Conservation (phyloP, 2,113 vertebrate species). For the Cyphomyrus plagiostoma region DNA sequence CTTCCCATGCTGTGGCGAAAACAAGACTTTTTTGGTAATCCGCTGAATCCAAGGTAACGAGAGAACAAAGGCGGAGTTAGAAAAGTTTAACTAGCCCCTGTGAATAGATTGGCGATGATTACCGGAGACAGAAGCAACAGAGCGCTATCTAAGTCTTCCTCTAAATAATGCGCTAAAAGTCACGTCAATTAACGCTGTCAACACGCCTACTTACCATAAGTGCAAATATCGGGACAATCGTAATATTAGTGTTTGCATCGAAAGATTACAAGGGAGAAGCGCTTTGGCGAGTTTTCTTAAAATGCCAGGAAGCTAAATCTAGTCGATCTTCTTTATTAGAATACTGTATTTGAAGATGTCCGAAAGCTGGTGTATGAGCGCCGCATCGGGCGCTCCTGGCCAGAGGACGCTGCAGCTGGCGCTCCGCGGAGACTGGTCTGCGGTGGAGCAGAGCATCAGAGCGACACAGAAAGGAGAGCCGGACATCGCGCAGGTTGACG, state of each 20-base stretch:
- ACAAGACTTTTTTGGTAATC: constrained; percentile 20
- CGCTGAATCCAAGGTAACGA: constrained; percentile 44
- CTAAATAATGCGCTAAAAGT: constrained; percentile 27
- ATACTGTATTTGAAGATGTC: constrained; percentile 28
- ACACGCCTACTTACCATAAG: neutral
- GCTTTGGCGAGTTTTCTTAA: neutral
- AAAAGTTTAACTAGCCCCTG: constrained; percentile 30
- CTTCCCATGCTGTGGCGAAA: neutral
- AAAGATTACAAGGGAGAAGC: neutral
- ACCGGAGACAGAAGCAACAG: constrained; percentile 14
- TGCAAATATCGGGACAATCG: neutral
- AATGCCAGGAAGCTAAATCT: neutral
- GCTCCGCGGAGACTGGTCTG: constrained; percentile 36
- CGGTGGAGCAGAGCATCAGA: constrained; percentile 39
- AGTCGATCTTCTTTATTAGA: neutral
- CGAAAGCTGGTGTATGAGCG: constrained; percentile 27
- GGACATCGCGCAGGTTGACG: constrained; percentile 18
- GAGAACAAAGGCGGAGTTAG: constrained; percentile 42
- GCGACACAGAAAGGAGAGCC: constrained; percentile 37
- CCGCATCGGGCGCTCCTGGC: neutral
- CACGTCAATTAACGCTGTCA: neutral
- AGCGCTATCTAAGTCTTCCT: constrained; percentile 4
- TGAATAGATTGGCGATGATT: neutral
- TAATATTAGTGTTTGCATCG: neutral
- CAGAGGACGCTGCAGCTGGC: constrained; percentile 35